Base-by-base conservation (phyloP, 2,888 invertebrate species). In the Mesorhabditis belari region DNA sequence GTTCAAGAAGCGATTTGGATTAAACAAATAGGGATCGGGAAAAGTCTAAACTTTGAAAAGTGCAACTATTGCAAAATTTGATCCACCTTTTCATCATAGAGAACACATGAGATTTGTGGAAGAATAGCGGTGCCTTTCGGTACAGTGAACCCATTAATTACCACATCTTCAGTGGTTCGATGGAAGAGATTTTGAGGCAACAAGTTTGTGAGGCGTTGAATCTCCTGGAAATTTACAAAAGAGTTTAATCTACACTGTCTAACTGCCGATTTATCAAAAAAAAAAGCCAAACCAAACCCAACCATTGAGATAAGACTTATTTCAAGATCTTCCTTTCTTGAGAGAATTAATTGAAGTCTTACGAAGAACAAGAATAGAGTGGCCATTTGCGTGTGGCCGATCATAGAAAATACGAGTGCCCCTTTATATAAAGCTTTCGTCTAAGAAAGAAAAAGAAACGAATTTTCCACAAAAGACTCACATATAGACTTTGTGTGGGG, bases 61-160 rank as follows among this genome's bases (percentile, higher is more conserved):
- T 27, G 17, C 6, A 35, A 35, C 17, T 35, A 17, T 35, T 35
- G 35, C 9, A 12, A 35, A 35, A 12, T 35, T 35, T 55, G 17
- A 21, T 21, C n/a, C 21, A 63, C 67, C 56, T 63, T 50, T 3
- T 60, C 59, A 26, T 70, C 65, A 24, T 61, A 65, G 60, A 70
- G 25, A 4, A 70, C 61, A n/a, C 61, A 51, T 27, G 65, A 66
- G 35, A 70, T 67, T 59, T 70, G 70, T 12, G 69, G 67, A 5
- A 63, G 53, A 51, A 70, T 59, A 9, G 58, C 56, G 9, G 69
- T 64, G 21, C 60, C 63, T 19, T 55, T 59, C 3, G 64, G 64
- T 2, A 35, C 12, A 1, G 44, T 17, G n/a, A 17, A 35, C 1
- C 44, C 44, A 35, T 35, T 35, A 35, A 35, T 35, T 9, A 35